Evolutionary conservation across 2,888 invertebrate species (phyloP), one percentile per base, ranked within the genome.

Genomic region (Thecophora atra): DNA sequence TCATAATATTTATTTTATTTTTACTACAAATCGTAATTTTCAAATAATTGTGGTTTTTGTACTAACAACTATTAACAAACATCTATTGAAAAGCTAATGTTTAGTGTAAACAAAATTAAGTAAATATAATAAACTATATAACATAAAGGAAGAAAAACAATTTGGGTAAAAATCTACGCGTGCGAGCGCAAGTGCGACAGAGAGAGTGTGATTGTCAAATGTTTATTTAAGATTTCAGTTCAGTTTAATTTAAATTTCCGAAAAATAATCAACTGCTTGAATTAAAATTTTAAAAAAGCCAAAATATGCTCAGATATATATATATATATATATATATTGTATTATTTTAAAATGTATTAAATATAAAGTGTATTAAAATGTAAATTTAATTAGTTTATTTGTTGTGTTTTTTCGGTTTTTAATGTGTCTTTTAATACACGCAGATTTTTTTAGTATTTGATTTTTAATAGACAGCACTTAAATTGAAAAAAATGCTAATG

Each of bases 141-240:
- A 37, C 6, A 8, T 37, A 11, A 62, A 69, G 42, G 44, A 69
- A 54, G 11, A 28, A 28, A 28, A 60, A 64, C 26, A 52, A 28
- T 44, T 60, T 54, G 19, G 54, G 30, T 42, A 47, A 71, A 51
- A 8, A 58, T 56, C 60, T 28, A 37, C 56, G 30, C 19, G 70
- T 72, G 74, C 66, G 75, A 76, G 75, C 67, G 51, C 37, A 37
- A 72, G 52, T 71, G 75, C 76, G 78, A 75, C 67, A 75, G 75
- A 71, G 73, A 77, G 72, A 72, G 80, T 82, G 80, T 83, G 80
- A 79, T 79, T 80, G 83, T 84, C 82, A 79, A 83, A 79, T 83
- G 83, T 83, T 77, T 79, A 79, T 30, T 77, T 19, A 73, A 19
- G 21, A 24, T 21, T 37, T 51, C 28, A 24, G 17, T 67, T 67